Evolutionary conservation across 2,797 vertebrate genomes (phyloP).

Genomic region (Aphelocoma californica): DNA sequence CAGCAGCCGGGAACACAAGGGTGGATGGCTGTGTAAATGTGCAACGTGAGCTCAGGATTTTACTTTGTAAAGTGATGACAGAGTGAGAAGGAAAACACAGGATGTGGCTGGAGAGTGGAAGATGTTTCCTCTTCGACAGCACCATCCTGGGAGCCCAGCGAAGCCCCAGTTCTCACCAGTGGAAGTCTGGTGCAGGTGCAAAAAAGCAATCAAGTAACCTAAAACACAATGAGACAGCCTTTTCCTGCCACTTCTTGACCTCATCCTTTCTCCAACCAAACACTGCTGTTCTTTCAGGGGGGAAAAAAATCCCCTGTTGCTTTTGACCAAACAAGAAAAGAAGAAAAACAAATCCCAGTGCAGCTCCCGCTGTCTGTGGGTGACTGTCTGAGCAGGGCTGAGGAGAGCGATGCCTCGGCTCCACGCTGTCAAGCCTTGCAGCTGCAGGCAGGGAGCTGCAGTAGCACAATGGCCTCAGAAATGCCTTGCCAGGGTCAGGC

Average conservation of each 20-base stretch:
- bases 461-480: neutral
- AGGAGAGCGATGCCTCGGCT: neutral
- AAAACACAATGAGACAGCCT: slow-evolving; percentile 46
- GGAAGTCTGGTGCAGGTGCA: slow-evolving; percentile 52
- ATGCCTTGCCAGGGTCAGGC: neutral
- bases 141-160: neutral
- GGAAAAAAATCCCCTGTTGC: neutral
- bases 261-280: slow-evolving; percentile 55
- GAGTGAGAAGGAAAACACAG: slow-evolving; percentile 39
- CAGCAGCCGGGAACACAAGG: neutral
- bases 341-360: slow-evolving; percentile 25
- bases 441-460: neutral
- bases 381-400: neutral
- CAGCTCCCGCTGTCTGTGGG: neutral
- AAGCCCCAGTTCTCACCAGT: slow-evolving; percentile 54
- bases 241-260: slow-evolving; percentile 58
- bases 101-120: neutral
- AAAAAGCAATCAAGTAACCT: neutral
- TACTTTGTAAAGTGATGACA: neutral
- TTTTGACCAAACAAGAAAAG: slow-evolving; percentile 27
- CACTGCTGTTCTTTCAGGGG: slow-evolving; percentile 3
- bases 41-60: neutral
- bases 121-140: neutral
- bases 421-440: neutral
- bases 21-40: neutral